Percentiles rank a stretch among this genome's conserved stretches.
Conservation (phyloP, 2,888 invertebrate species). For the Stenichneumon culpator region DNA sequence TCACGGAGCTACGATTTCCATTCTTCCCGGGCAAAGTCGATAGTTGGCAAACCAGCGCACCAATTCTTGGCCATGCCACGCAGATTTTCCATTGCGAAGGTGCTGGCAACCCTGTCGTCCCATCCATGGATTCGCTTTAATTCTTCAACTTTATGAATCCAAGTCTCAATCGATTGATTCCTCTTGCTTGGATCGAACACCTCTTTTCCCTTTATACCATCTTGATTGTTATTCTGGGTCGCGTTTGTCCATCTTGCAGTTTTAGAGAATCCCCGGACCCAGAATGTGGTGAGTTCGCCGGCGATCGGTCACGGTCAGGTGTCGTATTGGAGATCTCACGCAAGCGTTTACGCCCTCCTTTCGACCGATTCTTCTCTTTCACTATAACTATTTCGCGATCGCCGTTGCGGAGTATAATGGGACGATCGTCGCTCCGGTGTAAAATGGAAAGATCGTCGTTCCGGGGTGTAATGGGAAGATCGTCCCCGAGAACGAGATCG, state of each 20-base stretch:
- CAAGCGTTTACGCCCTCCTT: background rate
- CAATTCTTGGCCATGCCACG: constrained; percentile 14
- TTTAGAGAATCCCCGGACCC: background rate
- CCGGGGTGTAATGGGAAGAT: constrained; percentile 3
- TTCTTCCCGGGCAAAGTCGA: constrained; percentile 37
- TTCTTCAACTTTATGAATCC: constrained; percentile 38
- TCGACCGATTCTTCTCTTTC: background rate
- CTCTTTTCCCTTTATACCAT: constrained; percentile 5
- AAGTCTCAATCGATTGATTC: constrained; percentile 35
- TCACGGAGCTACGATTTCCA: constrained; percentile 38
- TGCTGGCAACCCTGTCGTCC: constrained; percentile 15
- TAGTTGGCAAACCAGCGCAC: constrained; percentile 11
- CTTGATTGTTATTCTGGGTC: background rate
- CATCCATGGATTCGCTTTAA: constrained; percentile 20
- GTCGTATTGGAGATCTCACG: background rate
- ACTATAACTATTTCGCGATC: background rate
- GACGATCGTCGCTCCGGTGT: background rate
- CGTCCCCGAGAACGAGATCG: background rate
- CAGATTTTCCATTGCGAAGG: constrained; percentile 23
- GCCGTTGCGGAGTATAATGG: background rate
- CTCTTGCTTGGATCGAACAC: constrained; percentile 32
- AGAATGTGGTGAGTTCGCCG: background rate
- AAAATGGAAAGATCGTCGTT: background rate
- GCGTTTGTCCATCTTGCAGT: background rate
- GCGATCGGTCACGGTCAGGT: background rate